Percentiles rank a stretch among this genome's conserved stretches.
These are phyloP conservation scores for Leptinotarsa lineolata DNA, from an alignment of 1,140 invertebrate species.

Conservation along the genomic window DNA sequence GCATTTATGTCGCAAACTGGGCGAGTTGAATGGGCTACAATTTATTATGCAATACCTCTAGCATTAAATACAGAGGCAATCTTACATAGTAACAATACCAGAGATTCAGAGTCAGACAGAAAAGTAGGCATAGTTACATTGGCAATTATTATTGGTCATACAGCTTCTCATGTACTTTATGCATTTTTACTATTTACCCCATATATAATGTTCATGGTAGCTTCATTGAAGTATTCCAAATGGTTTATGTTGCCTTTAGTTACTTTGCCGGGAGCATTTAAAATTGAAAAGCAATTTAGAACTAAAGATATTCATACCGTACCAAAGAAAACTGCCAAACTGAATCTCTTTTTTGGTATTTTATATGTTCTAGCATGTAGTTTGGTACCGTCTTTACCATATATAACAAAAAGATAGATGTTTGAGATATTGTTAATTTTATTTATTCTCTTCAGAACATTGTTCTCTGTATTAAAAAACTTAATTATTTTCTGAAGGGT, in stretches of 20 bases:
- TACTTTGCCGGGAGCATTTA: constrained; percentile 85
- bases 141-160: constrained; percentile 90
- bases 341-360: constrained; percentile 90
- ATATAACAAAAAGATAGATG: constrained; percentile 53
- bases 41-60: constrained; percentile 91
- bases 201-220: constrained; percentile 86
- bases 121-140: constrained; percentile 88
- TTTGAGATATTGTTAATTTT: constrained; percentile 7
- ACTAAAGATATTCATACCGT: constrained; percentile 76
- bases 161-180: constrained; percentile 88
- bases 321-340: constrained; percentile 83
- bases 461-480: neutral
- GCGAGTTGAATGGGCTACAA: constrained; percentile 79
- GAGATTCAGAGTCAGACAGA: constrained; percentile 84
- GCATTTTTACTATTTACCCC: constrained; percentile 89
- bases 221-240: constrained; percentile 78
- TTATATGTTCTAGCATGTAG: constrained; percentile 82
- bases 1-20: constrained; percentile 92
- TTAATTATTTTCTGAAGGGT: neutral
- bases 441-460: neutral
- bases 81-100: constrained; percentile 91
- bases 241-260: constrained; percentile 89
- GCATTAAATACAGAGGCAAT: constrained; percentile 95
- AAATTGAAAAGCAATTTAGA: constrained; percentile 88
- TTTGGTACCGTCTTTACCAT: constrained; percentile 64